Conservation (phyloP, 2,113 vertebrate genomes). For the Taxidea taxus region DNA sequence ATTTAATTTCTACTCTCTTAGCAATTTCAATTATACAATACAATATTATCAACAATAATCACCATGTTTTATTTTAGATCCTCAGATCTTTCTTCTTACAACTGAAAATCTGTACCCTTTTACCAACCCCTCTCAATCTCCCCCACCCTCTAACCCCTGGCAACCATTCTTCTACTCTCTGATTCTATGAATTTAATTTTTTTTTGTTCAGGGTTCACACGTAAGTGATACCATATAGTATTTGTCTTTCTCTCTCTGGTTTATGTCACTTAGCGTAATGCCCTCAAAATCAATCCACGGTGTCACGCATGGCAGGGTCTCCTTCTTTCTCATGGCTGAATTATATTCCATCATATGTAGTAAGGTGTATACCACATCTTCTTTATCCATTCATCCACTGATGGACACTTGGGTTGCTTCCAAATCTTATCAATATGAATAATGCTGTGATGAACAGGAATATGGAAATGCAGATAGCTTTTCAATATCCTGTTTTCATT, state of each 20-base stretch:
- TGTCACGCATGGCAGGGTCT: not conserved
- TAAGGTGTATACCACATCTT: not conserved
- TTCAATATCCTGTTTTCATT: not conserved
- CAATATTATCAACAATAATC: not conserved
- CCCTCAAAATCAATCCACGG: not conserved
- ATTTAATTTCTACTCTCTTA: not conserved
- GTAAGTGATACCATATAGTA: not conserved
- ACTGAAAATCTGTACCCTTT: not conserved
- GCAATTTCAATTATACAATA: not conserved
- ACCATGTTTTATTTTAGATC: not conserved
- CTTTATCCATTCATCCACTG: not conserved
- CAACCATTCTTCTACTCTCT: not conserved
- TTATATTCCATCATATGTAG: not conserved
- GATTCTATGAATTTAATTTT: too few relatives aligned
- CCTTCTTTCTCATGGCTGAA: not conserved
- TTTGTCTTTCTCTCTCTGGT: not conserved
- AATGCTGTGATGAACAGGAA: not conserved
- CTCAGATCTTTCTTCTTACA: not conserved
- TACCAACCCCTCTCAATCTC: not conserved
- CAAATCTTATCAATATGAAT: not conserved
- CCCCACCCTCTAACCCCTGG: not conserved
- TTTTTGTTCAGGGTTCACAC: not conserved
- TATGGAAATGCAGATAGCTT: not conserved
- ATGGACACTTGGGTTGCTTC: not conserved
- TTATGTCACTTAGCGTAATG: not conserved